Conservation (phyloP, 2,797 vertebrate genomes). For the Liasis olivaceus region DNA sequence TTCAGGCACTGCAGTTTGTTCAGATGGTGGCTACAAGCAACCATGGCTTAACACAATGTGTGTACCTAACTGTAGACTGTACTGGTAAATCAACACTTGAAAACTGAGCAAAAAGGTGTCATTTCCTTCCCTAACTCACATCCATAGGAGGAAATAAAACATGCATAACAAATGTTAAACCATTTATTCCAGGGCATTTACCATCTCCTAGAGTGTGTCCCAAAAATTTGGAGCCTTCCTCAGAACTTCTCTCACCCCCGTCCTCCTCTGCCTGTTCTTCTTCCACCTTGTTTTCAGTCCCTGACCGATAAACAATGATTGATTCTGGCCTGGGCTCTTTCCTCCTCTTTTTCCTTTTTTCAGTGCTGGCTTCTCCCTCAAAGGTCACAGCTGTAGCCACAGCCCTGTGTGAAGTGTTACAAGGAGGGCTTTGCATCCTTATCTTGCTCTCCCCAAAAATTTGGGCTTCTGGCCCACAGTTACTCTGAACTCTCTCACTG, state of each 20-base stretch:
- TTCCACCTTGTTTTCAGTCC: conserved; percentile 82
- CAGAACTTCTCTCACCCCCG: conserved; percentile 78
- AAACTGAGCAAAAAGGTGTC: not conserved
- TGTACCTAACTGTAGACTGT: not conserved
- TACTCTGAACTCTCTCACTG: conserved; percentile 56
- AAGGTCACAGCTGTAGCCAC: conserved; percentile 77
- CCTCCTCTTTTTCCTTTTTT: conserved; percentile 88
- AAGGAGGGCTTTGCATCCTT: conserved; percentile 79
- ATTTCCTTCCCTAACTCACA: not conserved
- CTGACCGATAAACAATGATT: conserved; percentile 93
- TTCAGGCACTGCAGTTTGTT: not conserved
- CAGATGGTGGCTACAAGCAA: not conserved
- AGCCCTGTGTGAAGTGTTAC: conserved; percentile 79
- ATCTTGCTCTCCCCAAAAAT: conserved; percentile 72
- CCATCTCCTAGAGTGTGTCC: conserved; percentile 85
- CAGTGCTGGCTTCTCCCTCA: conserved; percentile 82
- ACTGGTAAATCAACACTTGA: not conserved
- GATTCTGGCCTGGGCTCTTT: conserved; percentile 92
- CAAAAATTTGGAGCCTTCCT: conserved; percentile 92
- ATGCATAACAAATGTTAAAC: not conserved
- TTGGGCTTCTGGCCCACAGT: conserved; percentile 60
- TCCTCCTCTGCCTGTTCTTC: conserved; percentile 84
- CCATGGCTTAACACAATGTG: not conserved
- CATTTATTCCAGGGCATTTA: conserved; percentile 62
- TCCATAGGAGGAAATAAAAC: not conserved